A percentile compares a stretch with the other conserved stretches of the same genome.
phyloP scores from a whole-genome alignment of 2,888 invertebrate genomes.

The Habrosyne pyritoides region DNA sequence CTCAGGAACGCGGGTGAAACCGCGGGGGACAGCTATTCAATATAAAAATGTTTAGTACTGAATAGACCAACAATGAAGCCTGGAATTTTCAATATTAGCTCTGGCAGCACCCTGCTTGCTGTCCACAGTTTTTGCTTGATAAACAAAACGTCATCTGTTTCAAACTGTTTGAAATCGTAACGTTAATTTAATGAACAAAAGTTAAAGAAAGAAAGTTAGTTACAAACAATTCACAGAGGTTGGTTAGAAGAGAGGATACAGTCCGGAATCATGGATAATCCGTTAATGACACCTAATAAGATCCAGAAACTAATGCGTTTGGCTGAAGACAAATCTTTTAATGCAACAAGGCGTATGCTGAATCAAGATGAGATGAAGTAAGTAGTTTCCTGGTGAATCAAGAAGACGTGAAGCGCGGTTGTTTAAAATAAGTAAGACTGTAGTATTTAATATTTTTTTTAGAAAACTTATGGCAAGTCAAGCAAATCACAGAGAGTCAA shows the following conservation, averaged over 20 bases:
- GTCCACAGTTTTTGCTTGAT: too few species aligned
- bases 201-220: background rate
- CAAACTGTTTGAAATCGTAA: conserved; percentile 1
- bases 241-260: too few species aligned
- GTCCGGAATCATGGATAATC: conserved; percentile 65
- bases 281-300: conserved; percentile 70
- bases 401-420: conserved; percentile 54
- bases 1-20: too few species aligned
- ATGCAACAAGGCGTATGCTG: conserved; percentile 40
- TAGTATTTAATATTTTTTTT: background rate
- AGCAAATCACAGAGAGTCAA: conserved; percentile 38
- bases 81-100: too few species aligned
- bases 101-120: too few species aligned
- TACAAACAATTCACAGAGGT: too few species aligned
- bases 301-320: conserved; percentile 68
- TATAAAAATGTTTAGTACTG: too few species aligned
- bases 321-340: conserved; percentile 69
- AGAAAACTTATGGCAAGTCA: background rate
- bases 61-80: too few species aligned
- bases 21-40: too few species aligned
- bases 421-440: conserved; percentile 1
- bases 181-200: background rate
- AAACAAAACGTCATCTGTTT: background rate
- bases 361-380: conserved; percentile 53
- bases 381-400: conserved; percentile 33